Evolutionary conservation across 2,113 vertebrate genomes (phyloP).

Genomic region (Corythornis vintsioides): DNA sequence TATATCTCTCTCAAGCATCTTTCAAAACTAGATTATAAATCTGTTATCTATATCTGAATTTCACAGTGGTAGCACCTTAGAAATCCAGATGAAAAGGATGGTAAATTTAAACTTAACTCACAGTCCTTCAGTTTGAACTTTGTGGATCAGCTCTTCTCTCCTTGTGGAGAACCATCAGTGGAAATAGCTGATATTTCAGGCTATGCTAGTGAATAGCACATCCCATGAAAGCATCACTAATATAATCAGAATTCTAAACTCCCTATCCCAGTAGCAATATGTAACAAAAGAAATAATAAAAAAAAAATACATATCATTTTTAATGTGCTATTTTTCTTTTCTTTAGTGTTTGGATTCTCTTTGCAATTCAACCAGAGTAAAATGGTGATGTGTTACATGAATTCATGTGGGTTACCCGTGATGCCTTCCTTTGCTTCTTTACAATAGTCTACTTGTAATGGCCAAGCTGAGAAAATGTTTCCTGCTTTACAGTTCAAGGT

Average conservation of each 20-base stretch:
- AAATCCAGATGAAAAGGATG: background rate
- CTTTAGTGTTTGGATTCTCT: background rate
- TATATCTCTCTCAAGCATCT: background rate
- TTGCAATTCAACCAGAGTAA: background rate
- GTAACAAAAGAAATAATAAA: background rate
- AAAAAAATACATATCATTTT: background rate
- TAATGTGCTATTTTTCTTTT: background rate
- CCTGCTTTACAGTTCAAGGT: background rate
- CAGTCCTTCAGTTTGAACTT: background rate
- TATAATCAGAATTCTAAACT: background rate
- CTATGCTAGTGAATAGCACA: background rate
- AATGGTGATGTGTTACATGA: background rate
- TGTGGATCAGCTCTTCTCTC: background rate
- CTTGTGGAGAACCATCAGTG: background rate
- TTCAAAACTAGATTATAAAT: constrained; percentile 1
- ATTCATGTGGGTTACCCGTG: background rate
- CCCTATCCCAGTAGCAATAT: background rate
- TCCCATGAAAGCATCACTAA: background rate
- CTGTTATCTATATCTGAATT: background rate
- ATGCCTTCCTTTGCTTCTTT: background rate
- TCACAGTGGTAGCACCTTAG: background rate
- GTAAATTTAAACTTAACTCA: background rate
- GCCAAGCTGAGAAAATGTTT: background rate
- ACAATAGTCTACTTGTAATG: background rate
- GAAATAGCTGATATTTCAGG: background rate